Base-by-base conservation (phyloP, 1,140 invertebrate genomes). In the Habropoda laboriosa region DNA sequence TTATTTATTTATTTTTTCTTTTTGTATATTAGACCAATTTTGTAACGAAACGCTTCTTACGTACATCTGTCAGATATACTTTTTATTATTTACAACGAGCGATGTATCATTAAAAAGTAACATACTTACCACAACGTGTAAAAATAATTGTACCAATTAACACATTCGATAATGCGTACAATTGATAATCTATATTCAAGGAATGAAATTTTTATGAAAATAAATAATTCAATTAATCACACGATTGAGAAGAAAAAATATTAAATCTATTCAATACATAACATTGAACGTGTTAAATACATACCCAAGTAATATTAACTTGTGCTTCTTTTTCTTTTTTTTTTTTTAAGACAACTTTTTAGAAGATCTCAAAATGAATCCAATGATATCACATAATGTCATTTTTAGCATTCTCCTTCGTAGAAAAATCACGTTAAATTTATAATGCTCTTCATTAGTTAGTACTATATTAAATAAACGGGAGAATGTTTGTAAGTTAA, bases 51-150 rank as follows among this genome's bases (percentile, higher is more conserved):
- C 24, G 32, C 49, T 51, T 10, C 40, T 49, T 64, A 27, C 18
- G 16, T 27, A n/a, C 6, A 49, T 38, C 16, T 58, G 32, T 32
- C 57, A 47, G 4, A 61, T 21, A 38, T 66, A n/a, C n/a, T n/a
- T n/a, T n/a, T n/a, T n/a, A n/a, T n/a, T n/a, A n/a, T n/a, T n/a
- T n/a, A n/a, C n/a, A n/a, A n/a, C n/a, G n/a, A n/a, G n/a, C n/a
- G n/a, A n/a, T n/a, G n/a, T n/a, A 75, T 51, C n/a, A 53, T 66
- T 27, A 30, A 74, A 30, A 64, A 40, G 18, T 51, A 35, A 40
- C n/a, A 27, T 75, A 74, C 71, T 74, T 74, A 64, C 45, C 45
- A 21, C 30, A 51, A 74, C 32, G 4, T 53, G 21, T 53, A 16
- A 40, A 66, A 63, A 6, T 27, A 63, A 49, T 35, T 73, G 57